Base-by-base conservation (phyloP, 2,113 vertebrate species). In the Burhinus oedicnemus region DNA sequence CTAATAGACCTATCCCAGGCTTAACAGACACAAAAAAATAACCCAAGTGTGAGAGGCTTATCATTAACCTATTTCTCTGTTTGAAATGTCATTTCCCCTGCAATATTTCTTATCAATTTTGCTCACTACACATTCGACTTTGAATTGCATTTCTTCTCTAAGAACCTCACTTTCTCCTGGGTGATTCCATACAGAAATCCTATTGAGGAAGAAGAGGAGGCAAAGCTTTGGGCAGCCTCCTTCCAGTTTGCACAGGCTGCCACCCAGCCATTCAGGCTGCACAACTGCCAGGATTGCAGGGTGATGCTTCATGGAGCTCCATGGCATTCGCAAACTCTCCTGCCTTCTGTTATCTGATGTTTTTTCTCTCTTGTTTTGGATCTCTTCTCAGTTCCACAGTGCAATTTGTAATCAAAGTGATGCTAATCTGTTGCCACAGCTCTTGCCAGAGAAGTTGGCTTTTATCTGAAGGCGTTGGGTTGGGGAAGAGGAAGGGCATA, bases 61-160 rank as follows among this genome's bases (percentile, higher is more conserved):
- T 87, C 47, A 38, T 75, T 78, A 87, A 91, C 9, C 16, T 19
- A 57, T 87, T 78, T 95, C 23, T 74, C 66, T 68, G 30, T 44
- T 36, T 54, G 65, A 86, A 87, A 57, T 90, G 80, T 92, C 2
- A 84, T 84, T 95, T 93, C 65, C 65, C 12, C 36, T 90, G 76
- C 69, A 92, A 44, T 92, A 87, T 90, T 92, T 94, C 80, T 86
- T 58, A 78, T 25, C 72, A 68, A 47, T 14, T 89, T 95, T 87
- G 13, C 44, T 87, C 52, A 29, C 42, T 60, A 34, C 14, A 8
- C 2, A 0, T 14, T 72, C 0, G 0, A 36, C 36, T 95, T 83
- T n/a, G 65, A 79, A 32, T 36, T 71, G 5, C 76, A 44, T 81
- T 69, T 95, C 47, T 52, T 78, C 68, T 90, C 69, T 47, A 40